These are phyloP conservation scores for Anguilla obscura DNA, from an alignment of 2,797 vertebrate species.

Conservation along the genomic window DNA sequence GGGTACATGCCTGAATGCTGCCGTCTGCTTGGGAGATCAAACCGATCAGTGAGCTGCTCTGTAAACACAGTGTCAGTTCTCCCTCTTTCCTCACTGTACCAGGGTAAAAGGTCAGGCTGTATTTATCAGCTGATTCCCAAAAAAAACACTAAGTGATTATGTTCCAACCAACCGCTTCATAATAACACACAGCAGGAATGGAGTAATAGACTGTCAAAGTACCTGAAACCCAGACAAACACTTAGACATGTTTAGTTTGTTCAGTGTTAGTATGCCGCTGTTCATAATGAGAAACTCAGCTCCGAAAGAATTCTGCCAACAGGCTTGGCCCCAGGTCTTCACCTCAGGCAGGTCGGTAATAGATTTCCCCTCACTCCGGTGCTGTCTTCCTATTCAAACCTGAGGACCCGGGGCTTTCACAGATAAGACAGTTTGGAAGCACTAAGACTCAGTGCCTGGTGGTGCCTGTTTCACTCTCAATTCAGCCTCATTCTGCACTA, in stretches of 20 bases:
- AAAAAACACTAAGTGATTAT: background rate
- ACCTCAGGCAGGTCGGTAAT: background rate
- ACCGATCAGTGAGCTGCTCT: background rate
- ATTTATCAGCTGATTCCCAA: constrained; percentile 36
- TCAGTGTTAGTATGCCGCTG: background rate
- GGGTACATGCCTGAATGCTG: constrained; percentile 35
- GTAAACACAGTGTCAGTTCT: background rate
- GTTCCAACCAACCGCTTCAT: constrained; percentile 6
- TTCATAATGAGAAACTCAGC: background rate
- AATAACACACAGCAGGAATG: background rate
- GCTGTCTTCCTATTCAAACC: background rate
- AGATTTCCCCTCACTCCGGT: background rate
- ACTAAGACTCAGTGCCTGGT: background rate
- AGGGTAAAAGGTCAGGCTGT: constrained; percentile 27
- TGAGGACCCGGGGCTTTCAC: background rate
- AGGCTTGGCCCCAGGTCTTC: background rate
- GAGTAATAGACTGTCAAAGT: background rate
- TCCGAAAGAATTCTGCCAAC: background rate
- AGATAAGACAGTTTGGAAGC: background rate
- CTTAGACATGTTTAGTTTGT: background rate
- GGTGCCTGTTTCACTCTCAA: background rate
- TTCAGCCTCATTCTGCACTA: background rate
- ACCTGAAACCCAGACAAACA: background rate
- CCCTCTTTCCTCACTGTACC: constrained; percentile 29
- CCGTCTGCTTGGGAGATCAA: constrained; percentile 38